Percentiles rank a stretch among this genome's conserved stretches.
phyloP scores from a whole-genome alignment of 1,140 invertebrate genomes.

The Brachionus sp. region DNA sequence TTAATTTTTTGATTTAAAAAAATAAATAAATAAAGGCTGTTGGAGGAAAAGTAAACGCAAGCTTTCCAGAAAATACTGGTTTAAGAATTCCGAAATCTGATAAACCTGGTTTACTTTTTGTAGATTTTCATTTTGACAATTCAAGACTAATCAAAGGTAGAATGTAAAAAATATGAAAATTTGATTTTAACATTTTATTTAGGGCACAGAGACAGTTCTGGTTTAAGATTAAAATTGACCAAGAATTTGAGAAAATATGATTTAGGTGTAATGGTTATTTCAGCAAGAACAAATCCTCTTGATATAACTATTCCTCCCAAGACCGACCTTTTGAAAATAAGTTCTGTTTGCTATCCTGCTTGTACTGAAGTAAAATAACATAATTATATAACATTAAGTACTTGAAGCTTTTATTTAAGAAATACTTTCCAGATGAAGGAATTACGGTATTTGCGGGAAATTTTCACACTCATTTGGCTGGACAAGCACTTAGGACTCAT shows the following conservation, averaged over 20 bases:
- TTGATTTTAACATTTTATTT: not conserved
- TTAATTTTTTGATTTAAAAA: not conserved
- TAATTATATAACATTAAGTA: too few species aligned
- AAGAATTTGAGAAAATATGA: slow-evolving; percentile 38
- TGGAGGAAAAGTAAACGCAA: not conserved
- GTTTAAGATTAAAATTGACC: slow-evolving; percentile 2
- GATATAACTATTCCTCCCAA: slow-evolving; percentile 26
- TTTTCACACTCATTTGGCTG: slow-evolving; percentile 35
- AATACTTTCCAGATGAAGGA: not conserved
- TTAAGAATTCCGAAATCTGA: not conserved
- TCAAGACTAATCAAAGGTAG: not conserved
- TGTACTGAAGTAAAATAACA: slow-evolving; percentile 23
- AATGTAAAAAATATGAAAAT: not conserved
- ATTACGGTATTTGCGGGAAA: slow-evolving; percentile 37
- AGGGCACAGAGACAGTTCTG: not conserved
- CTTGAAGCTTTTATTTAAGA: not conserved
- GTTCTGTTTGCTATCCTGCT: not conserved
- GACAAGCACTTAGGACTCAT: slow-evolving; percentile 22
- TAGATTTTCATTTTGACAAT: slow-evolving; percentile 39
- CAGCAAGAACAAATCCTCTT: not conserved
- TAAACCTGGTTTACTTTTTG: not conserved
- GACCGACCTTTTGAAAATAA: not conserved
- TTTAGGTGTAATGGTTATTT: not conserved
- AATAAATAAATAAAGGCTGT: not conserved
- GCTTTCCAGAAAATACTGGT: slow-evolving; percentile 37